A percentile compares a stretch with the other conserved stretches of the same genome.
Conservation (phyloP, 2,888 invertebrate species). For the Agonopterix alstromeriana region DNA sequence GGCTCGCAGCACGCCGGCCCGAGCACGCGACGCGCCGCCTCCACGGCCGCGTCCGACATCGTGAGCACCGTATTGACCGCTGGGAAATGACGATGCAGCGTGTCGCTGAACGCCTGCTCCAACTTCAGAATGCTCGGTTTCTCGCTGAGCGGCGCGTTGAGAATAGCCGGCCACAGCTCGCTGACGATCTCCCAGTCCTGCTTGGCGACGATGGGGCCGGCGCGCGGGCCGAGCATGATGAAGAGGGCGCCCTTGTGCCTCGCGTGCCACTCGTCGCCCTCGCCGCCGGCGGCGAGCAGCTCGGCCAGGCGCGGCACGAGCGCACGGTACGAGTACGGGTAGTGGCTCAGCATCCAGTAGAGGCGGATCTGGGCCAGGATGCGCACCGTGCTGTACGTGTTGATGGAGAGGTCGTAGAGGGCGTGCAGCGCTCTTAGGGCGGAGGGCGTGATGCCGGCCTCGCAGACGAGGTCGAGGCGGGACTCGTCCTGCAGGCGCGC, state of each 20-base stretch:
- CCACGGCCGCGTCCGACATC: constrained; percentile 70
- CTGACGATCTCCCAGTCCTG: constrained; percentile 86
- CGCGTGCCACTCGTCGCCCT: constrained; percentile 70
- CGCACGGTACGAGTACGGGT: constrained; percentile 82
- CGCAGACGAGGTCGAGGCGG: constrained; percentile 50
- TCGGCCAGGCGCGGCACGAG: constrained; percentile 79
- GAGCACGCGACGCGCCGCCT: constrained; percentile 63
- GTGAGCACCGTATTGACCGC: constrained; percentile 78
- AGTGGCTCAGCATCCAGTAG: constrained; percentile 78
- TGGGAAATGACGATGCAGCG: constrained; percentile 77
- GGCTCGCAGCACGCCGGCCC: constrained; percentile 41
- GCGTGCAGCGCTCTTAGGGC: constrained; percentile 44
- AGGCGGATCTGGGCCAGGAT: constrained; percentile 81
- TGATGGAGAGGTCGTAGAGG: constrained; percentile 48
- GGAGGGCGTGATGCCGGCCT: constrained; percentile 54
- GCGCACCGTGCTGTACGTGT: constrained; percentile 69
- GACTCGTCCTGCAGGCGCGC: constrained; percentile 79
- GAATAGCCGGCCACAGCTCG: constrained; percentile 86
- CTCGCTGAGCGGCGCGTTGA: constrained; percentile 88
- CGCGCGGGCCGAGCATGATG: constrained; percentile 82
- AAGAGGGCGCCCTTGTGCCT: constrained; percentile 83
- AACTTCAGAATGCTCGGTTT: constrained; percentile 86
- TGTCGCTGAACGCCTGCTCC: constrained; percentile 73
- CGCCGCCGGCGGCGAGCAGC: constrained; percentile 67
- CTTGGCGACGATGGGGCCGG: constrained; percentile 79